Evolutionary conservation across 2,113 vertebrate species (phyloP).

Genomic region (Oncorhynchus clarkii): DNA sequence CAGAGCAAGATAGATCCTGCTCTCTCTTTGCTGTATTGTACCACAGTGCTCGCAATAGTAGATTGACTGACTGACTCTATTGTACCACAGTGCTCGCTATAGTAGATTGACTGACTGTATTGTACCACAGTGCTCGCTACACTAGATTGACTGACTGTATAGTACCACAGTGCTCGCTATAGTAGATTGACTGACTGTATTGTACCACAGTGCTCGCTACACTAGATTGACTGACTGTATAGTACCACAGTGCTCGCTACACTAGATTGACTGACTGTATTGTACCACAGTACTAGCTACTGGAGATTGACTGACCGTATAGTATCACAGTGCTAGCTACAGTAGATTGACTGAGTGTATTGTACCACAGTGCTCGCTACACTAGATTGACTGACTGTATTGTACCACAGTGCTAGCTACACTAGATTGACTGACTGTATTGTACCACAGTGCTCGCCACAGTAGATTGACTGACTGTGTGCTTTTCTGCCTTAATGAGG

Average conservation of each 20-base stretch:
- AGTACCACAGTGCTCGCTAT: neutral
- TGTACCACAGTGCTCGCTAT: neutral
- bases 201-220: neutral
- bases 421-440: neutral
- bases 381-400: constrained; percentile 56
- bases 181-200: neutral
- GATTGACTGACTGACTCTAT: constrained; percentile 6
- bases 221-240: neutral
- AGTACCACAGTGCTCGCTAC: neutral
- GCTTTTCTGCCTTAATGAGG: constrained; percentile 58
- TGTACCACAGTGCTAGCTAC: neutral
- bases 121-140: neutral
- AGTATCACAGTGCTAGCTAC: neutral
- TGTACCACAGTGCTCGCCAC: neutral
- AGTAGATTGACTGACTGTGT: constrained; percentile 59
- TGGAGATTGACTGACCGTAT: neutral
- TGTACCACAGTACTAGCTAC: neutral
- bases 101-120: neutral
- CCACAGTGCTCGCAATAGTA: neutral
- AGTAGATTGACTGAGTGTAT: neutral
- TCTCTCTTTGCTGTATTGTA: constrained; percentile 3
- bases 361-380: neutral
- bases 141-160: neutral
- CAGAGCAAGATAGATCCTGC: constrained; percentile 36
- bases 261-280: neutral